These are phyloP conservation scores for Petaurus breviceps DNA, from an alignment of 2,113 vertebrate species.

Conservation along the genomic window DNA sequence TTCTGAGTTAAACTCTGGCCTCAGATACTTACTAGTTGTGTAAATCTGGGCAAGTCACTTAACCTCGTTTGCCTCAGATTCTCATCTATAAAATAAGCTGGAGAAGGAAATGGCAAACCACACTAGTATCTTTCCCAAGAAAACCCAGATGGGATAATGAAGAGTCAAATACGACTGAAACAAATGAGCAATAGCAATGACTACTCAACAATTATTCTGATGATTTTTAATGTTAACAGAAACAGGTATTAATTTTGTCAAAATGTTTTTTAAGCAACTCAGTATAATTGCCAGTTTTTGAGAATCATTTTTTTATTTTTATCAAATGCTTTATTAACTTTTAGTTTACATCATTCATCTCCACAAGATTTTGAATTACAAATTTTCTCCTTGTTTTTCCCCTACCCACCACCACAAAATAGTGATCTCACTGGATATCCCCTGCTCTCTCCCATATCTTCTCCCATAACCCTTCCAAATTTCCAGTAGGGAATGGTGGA, in stretches of 20 bases:
- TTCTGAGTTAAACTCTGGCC: background rate
- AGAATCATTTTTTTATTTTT: background rate
- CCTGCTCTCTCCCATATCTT: too few relatives aligned
- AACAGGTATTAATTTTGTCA: background rate
- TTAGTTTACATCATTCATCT: too few relatives aligned
- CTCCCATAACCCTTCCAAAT: too few relatives aligned
- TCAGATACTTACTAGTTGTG: background rate
- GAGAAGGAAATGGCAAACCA: background rate
- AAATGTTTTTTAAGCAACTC: background rate
- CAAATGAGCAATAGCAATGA: background rate
- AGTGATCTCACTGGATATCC: too few relatives aligned
- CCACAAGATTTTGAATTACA: too few relatives aligned
- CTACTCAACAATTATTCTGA: background rate
- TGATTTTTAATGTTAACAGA: background rate
- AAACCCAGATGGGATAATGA: background rate
- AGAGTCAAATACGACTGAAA: background rate
- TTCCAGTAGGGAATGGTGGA: too few relatives aligned
- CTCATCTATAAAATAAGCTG: background rate
- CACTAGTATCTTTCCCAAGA: background rate
- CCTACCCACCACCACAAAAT: too few relatives aligned
- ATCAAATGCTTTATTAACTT: too few relatives aligned
- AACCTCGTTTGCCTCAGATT: background rate
- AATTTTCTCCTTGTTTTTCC: too few relatives aligned
- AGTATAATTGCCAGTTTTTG: background rate
- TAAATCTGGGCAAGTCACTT: background rate